Percentiles rank a stretch among this genome's conserved stretches.
These are phyloP conservation scores for Drosophila ustulata DNA, from an alignment of 2,888 invertebrate genomes.

Conservation along the genomic window DNA sequence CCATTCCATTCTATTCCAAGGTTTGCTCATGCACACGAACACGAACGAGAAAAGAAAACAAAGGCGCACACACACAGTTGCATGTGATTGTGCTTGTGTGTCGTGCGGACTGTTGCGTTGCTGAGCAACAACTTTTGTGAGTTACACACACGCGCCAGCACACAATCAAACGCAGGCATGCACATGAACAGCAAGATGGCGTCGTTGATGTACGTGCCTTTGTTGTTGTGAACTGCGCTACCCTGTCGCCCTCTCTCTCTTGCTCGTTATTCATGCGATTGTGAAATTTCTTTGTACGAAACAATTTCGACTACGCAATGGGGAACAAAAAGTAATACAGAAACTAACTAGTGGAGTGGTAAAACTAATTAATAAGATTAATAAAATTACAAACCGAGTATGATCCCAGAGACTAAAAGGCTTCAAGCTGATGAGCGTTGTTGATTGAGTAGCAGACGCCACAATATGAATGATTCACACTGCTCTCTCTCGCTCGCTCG, in stretches of 20 bases:
- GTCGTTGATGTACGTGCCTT: slow-evolving; percentile 36
- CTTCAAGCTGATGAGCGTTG: slow-evolving; percentile 62
- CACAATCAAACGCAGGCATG: background rate
- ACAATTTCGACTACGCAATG: slow-evolving; percentile 27
- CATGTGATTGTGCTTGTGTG: slow-evolving; percentile 15
- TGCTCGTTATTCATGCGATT: slow-evolving; percentile 18
- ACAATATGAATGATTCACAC: slow-evolving; percentile 62
- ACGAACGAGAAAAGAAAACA: slow-evolving; percentile 34
- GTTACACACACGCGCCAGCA: slow-evolving; percentile 31
- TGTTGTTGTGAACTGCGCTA: slow-evolving; percentile 25
- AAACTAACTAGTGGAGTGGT: slow-evolving; percentile 24
- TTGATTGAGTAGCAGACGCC: slow-evolving; percentile 50
- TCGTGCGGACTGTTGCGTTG: slow-evolving; percentile 19
- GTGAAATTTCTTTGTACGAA: slow-evolving; percentile 41
- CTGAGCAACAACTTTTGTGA: slow-evolving; percentile 19
- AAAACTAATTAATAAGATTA: slow-evolving; percentile 52
- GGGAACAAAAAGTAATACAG: slow-evolving; percentile 11
- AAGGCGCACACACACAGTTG: slow-evolving; percentile 27
- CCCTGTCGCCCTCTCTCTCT: background rate
- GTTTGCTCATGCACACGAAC: slow-evolving; percentile 36
- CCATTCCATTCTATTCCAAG: slow-evolving; percentile 41
- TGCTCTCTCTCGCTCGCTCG: slow-evolving; percentile 15
- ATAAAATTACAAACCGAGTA: slow-evolving; percentile 77
- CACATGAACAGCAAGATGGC: slow-evolving; percentile 53
- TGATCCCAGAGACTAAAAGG: slow-evolving; percentile 68